These are phyloP conservation scores for Pangasius larnaudii DNA, from an alignment of 2,797 vertebrate species.

Conservation along the genomic window DNA sequence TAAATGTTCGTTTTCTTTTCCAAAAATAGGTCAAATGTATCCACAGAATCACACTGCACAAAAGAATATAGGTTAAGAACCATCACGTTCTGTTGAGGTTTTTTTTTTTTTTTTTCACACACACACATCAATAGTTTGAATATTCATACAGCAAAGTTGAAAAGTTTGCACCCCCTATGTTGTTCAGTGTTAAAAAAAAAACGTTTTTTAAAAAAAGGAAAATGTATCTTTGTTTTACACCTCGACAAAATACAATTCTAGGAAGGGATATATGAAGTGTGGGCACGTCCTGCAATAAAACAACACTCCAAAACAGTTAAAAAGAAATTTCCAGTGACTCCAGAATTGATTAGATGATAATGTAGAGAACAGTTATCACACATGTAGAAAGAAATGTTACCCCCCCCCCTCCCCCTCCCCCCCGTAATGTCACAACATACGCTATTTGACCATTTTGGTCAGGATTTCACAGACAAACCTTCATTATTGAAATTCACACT, in stretches of 20 bases:
- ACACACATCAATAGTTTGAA: background rate
- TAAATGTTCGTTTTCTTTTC: background rate
- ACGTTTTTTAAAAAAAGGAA: background rate
- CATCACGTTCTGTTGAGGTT: background rate
- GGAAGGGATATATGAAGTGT: background rate
- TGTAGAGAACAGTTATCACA: background rate
- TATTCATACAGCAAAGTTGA: background rate
- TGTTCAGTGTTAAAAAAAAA: background rate
- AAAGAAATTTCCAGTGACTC: background rate
- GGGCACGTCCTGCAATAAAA: background rate
- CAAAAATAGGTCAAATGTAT: constrained; percentile 40
- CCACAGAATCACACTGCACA: constrained; percentile 3
- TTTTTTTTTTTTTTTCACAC: too few species aligned
- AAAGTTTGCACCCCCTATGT: background rate
- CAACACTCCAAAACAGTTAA: background rate
- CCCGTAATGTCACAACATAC: background rate
- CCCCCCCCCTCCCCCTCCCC: background rate
- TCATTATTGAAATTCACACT: background rate
- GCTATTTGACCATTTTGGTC: background rate
- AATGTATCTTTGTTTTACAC: background rate
- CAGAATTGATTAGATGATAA: background rate
- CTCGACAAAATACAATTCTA: background rate
- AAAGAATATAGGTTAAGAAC: constrained; percentile 24
- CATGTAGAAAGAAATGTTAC: background rate
- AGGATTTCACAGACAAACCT: background rate